Evolutionary conservation across 2,797 vertebrate species (phyloP).

Genomic region (Myioborus miniatus): DNA sequence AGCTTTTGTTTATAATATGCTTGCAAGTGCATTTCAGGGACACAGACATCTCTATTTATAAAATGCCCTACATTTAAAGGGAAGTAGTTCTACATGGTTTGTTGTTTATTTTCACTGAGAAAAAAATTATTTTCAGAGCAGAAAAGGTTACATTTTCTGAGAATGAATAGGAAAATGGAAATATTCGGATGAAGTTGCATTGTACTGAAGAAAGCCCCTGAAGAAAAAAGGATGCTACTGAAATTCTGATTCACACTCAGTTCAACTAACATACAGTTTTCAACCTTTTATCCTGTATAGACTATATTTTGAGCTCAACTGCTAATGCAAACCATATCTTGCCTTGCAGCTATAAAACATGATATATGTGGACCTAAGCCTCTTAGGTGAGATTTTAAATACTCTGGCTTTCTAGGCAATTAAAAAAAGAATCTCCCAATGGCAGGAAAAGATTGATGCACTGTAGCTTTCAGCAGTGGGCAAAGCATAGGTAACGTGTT

Average conservation of each 20-base stretch:
- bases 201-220: background rate
- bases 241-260: background rate
- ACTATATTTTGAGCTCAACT: background rate
- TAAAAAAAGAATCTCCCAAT: background rate
- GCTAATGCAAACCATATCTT: background rate
- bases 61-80: background rate
- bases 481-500: background rate
- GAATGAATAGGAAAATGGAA: background rate
- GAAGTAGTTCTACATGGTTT: background rate
- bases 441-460: background rate
- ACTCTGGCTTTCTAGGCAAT: background rate
- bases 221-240: background rate
- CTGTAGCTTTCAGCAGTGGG: background rate
- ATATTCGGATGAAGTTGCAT: background rate
- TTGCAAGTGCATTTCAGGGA: background rate
- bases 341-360: background rate
- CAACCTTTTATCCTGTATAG: background rate
- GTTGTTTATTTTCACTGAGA: background rate
- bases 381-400: constrained; percentile 37
- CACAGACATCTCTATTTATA: background rate
- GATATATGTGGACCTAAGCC: constrained; percentile 30
- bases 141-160: background rate
- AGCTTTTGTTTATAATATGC: background rate
- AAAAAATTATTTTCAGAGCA: background rate
- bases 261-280: background rate